Percentiles rank a stretch among this genome's conserved stretches.
These are phyloP conservation scores for Drosophila pectinifera DNA, from an alignment of 1,140 invertebrate species.

Conservation along the genomic window DNA sequence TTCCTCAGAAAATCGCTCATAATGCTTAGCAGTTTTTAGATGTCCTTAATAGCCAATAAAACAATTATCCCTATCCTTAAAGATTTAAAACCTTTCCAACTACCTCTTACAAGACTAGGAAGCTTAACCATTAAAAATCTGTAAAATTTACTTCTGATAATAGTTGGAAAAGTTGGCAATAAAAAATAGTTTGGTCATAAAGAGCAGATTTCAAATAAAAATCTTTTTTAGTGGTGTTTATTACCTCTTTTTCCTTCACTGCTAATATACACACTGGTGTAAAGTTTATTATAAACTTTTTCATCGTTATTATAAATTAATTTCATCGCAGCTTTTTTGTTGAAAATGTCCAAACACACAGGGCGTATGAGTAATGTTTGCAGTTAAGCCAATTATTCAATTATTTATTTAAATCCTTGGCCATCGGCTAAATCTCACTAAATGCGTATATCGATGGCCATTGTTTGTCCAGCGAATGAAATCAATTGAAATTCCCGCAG, in stretches of 20 bases:
- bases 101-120: too few relatives aligned
- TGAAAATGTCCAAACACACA: background rate
- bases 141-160: background rate
- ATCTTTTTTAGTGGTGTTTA: background rate
- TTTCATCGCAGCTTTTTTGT: background rate
- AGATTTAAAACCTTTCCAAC: background rate
- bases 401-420: slow-evolving; percentile 47
- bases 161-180: background rate
- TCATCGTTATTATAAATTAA: background rate
- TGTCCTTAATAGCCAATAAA: background rate
- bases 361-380: slow-evolving; percentile 30
- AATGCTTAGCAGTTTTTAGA: background rate
- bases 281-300: background rate
- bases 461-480: slow-evolving; percentile 44
- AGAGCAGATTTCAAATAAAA: background rate
- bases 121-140: background rate
- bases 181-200: background rate
- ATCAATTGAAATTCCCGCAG: slow-evolving; percentile 36
- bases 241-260: background rate
- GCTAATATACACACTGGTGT: background rate
- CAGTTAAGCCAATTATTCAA: slow-evolving; percentile 49
- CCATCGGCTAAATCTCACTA: slow-evolving; percentile 42
- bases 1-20: too few relatives aligned
- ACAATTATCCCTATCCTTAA: background rate
- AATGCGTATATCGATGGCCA: slow-evolving; percentile 51